Evolutionary conservation across 1,140 invertebrate species (phyloP), one percentile per base, ranked within the genome.

Genomic region (Trichonephila inaurata): DNA sequence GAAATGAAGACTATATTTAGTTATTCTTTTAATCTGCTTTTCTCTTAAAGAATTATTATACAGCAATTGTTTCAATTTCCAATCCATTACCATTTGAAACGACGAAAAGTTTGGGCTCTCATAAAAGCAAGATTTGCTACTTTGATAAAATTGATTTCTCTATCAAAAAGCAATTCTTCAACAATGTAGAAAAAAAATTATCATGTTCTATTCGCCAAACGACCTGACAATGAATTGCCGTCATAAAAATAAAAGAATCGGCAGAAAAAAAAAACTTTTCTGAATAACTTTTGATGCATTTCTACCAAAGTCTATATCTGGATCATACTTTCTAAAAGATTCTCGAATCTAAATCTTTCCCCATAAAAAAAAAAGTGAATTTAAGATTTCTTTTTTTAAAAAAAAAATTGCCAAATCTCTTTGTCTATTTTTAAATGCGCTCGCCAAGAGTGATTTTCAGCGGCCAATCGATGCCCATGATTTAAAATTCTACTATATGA

Each of bases 401-500:
- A 28, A 28, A 16, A 33, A 64, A 33, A 19, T 61, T 51, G 33
- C 33, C 69, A 77, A 77, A 14, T 33, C 51, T 85, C 60, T 88
- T 88, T 88, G 86, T 88, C 86, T 88, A 88, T 88, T 88, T 88
- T 88, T 88, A 88, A 88, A 88, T 58, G 86, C 28, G n/a, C n/a
- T 28, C 12, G 44, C 33, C 40, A 61, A 85, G 40, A 88, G 28
- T 88, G 28, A 24, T 88, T 61, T 88, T 58, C 61, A 28, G 40
- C 14, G 66, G 58, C 40, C 33, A 92, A 92, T 92, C 90, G 66
- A 92, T 92, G 85, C 6, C 33, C 81, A 85, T 85, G 90, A 92
- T 92, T 92, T 92, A 85, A 92, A 92, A 92, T 85, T 92, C 61
- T 51, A 62, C n/a, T 62, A 24, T 83, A 64, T 58, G 81, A 69